Evolutionary conservation across 1,140 invertebrate species (phyloP).

Genomic region (Drosophila lacteicornis): DNA sequence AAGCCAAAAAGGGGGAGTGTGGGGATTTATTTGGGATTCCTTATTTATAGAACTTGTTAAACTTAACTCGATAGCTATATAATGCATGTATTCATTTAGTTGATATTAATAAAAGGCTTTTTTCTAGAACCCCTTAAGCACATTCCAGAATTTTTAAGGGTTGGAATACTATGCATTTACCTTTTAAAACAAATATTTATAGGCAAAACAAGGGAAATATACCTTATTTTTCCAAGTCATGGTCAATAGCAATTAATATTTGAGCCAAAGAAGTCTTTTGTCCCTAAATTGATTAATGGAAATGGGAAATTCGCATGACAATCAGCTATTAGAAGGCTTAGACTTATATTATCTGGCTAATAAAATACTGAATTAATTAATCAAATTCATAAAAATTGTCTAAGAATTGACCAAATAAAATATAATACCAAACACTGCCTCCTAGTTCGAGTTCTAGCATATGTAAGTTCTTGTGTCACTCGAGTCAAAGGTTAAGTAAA

Average conservation of each 20-base stretch:
- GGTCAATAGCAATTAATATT: not conserved
- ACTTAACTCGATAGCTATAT: too few species aligned
- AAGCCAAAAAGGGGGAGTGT: too few species aligned
- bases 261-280: not conserved
- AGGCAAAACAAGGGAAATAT: not conserved
- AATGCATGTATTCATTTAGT: too few species aligned
- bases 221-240: not conserved
- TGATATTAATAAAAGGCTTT: too few species aligned
- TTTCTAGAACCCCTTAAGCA: not conserved
- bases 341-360: not conserved
- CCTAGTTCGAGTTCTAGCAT: not conserved
- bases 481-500: slow-evolving; percentile 15
- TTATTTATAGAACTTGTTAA: too few species aligned
- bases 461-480: not conserved
- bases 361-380: not conserved
- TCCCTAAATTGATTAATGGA: not conserved
- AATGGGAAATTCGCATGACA: not conserved
- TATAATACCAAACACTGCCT: not conserved
- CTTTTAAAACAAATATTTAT: not conserved
- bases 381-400: not conserved
- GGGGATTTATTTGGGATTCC: not conserved
- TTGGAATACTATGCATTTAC: too few species aligned
- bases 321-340: not conserved
- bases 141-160: too few species aligned
- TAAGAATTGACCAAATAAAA: not conserved